Evolutionary conservation across 92 coral and sea anemone genomes (phyloP).

Genomic region (Parazoanthus swiftii): DNA sequence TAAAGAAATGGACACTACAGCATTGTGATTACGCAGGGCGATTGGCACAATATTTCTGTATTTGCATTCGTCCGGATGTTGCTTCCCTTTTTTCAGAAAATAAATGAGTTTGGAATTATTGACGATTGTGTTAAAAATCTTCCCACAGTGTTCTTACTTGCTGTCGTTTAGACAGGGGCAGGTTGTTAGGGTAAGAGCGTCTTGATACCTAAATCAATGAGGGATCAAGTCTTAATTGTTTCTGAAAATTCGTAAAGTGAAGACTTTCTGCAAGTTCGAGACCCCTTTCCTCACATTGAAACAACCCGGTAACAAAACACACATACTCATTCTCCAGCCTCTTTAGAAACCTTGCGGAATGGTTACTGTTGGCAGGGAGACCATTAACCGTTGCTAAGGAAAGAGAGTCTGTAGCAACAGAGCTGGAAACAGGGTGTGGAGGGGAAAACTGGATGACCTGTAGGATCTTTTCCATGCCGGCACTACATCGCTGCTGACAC

Average conservation of each 20-base stretch:
- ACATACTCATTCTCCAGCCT: slow-evolving; percentile 70
- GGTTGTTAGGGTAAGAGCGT: too few species aligned
- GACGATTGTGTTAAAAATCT: too few species aligned
- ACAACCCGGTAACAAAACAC: background rate
- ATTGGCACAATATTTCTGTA: too few species aligned
- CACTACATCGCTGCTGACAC: slow-evolving; percentile 53
- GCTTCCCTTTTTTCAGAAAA: too few species aligned
- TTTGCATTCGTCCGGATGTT: too few species aligned
- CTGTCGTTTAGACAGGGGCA: too few species aligned
- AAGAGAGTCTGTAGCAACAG: slow-evolving; percentile 43
- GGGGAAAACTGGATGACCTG: slow-evolving; percentile 30
- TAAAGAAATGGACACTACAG: too few species aligned
- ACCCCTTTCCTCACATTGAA: slow-evolving; percentile 41
- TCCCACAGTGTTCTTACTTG: too few species aligned
- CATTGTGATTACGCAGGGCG: too few species aligned
- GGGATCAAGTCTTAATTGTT: slow-evolving; percentile 22
- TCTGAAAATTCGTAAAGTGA: slow-evolving; percentile 66
- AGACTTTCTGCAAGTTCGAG: background rate
- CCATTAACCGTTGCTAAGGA: slow-evolving; percentile 48
- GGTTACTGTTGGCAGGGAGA: slow-evolving; percentile 3
- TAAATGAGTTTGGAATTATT: too few species aligned
- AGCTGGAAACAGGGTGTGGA: slow-evolving; percentile 1
- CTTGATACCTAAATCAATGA: too few species aligned
- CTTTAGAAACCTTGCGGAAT: slow-evolving; percentile 34
- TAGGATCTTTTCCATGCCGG: slow-evolving; percentile 43